Conservation (phyloP, 2,113 vertebrate genomes). For the Pelvicachromis taeniatus region DNA sequence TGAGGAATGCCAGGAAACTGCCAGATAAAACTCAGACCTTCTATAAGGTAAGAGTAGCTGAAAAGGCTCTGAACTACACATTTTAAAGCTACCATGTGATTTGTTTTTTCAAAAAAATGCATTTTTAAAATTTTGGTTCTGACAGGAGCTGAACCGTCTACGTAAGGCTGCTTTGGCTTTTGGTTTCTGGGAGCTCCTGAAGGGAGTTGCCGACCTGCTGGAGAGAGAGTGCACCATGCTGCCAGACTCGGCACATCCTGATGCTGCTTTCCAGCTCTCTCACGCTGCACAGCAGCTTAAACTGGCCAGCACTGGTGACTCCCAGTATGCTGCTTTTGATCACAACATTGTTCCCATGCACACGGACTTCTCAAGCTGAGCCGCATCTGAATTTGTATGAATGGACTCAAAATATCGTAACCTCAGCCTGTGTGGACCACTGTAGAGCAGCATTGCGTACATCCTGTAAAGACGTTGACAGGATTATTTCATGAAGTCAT, state of each 20-base stretch:
- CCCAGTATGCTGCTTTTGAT: slow-evolving; percentile 86
- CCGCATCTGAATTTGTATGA: not conserved
- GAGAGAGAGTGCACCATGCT: slow-evolving; percentile 94
- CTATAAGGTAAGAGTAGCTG: slow-evolving; percentile 83
- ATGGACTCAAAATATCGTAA: not conserved
- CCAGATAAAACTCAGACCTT: slow-evolving; percentile 99
- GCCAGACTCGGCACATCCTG: slow-evolving; percentile 90
- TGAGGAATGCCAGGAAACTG: slow-evolving; percentile 95
- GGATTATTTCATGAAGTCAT: not conserved
- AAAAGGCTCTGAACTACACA: not conserved
- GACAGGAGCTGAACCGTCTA: slow-evolving; percentile 92
- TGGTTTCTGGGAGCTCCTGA: slow-evolving; percentile 94
- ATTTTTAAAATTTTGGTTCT: not conserved
- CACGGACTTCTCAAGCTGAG: slow-evolving; percentile 89
- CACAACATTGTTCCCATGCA: slow-evolving; percentile 93
- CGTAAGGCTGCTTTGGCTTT: slow-evolving; percentile 94
- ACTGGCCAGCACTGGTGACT: slow-evolving; percentile 85
- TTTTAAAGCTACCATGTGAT: not conserved
- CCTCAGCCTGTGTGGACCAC: not conserved
- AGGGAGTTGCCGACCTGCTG: slow-evolving; percentile 91
- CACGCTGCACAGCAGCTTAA: slow-evolving; percentile 95
- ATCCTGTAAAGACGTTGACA: not conserved
- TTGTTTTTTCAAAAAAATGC: not conserved
- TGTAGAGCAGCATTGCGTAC: not conserved
- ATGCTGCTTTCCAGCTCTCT: slow-evolving; percentile 93